Base-by-base conservation (phyloP, 2,888 invertebrate genomes). In the Ochlodes sylvanus region DNA sequence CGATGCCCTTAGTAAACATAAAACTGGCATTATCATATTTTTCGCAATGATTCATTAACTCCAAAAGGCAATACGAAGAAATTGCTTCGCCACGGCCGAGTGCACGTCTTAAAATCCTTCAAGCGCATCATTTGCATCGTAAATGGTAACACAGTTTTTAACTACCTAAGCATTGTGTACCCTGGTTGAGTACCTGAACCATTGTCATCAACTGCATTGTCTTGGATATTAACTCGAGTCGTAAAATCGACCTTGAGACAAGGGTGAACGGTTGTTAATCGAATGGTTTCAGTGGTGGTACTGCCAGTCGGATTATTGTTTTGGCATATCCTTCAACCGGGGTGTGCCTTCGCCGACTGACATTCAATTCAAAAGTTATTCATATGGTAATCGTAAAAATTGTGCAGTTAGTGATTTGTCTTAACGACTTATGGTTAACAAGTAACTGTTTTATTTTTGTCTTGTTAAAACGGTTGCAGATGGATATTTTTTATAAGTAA, bases 131-230 rank as follows among this genome's bases (percentile, higher is more conserved):
- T 67, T 61, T 62, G 67, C 61, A 67, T 67, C 67, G 61, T 67
- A 67, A 67, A 67, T 38, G 61, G 55, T 47, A 47, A 61, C 61
- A 67, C 67, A 56, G 10, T 67, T 67, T 67, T 67, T 62, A 67
- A 68, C 64, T 73, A 73, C 73, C 70, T 72, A 69, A 70, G 72
- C 66, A 73, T 74, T 75, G 76, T 75, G 72, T 68, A 56, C 56
- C 65, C 63, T 56, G 67, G n/a, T 66, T 61, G 65, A 63, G 68
- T 73, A 71, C 72, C 71, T 71, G 73, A 56, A 63, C 27, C 64
- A 57, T 70, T 74, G 70, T 70, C 57, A 47, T 63, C 55, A 54
- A 63, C 70, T 68, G 58, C 69, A 70, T 73, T 73, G 73, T 73
- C 66, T 69, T 58, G 44, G 21, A 15, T 1, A 44, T 55, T 47